Evolutionary conservation across 2,888 invertebrate species (phyloP).

Genomic region (Lepidonotus clava): DNA sequence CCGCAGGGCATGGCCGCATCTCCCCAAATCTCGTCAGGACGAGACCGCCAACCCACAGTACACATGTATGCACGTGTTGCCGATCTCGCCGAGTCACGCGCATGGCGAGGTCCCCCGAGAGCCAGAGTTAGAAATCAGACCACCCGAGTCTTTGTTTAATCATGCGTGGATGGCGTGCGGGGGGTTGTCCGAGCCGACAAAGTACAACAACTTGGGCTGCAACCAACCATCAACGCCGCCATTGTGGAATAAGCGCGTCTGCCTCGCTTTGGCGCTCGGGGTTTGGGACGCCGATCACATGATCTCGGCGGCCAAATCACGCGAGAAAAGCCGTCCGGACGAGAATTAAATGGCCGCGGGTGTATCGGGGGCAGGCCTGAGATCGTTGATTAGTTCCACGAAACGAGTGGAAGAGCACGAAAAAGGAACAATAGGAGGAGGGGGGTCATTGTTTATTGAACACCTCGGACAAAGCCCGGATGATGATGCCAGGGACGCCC

Average conservation of each 20-base stretch:
- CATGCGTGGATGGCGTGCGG: constrained; percentile 6
- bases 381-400: constrained; percentile 24
- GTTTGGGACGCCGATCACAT: neutral
- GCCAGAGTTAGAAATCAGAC: constrained; percentile 36
- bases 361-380: neutral
- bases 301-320: neutral
- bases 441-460: constrained; percentile 20
- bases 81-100: constrained; percentile 24
- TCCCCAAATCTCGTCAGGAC: neutral
- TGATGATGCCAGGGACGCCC: neutral
- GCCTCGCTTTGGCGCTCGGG: neutral
- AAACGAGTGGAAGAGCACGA: constrained; percentile 27
- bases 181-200: neutral
- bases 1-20: no score
- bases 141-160: constrained; percentile 38
- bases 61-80: constrained; percentile 38
- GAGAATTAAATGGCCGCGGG: constrained; percentile 41
- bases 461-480: constrained; percentile 17
- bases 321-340: constrained; percentile 27
- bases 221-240: neutral
- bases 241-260: constrained; percentile 14
- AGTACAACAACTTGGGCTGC: neutral
- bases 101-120: neutral
- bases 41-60: neutral
- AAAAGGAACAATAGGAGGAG: constrained; percentile 19